phyloP scores from a whole-genome alignment of 2,113 vertebrate species.

The Camelus bactrianus region DNA sequence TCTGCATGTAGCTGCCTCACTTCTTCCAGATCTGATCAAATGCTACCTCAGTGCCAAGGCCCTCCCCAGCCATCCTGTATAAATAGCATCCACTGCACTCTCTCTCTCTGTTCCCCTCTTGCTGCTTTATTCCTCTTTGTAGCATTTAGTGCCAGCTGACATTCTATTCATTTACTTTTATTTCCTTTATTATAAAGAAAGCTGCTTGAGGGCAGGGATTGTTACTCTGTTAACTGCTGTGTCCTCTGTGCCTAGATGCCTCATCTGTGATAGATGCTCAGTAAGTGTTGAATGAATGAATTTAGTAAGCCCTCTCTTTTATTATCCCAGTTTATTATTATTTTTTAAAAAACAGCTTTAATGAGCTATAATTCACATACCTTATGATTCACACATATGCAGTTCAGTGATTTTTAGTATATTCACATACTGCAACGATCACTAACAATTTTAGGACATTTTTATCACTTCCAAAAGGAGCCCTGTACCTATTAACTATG shows the following conservation, averaged over 20 bases:
- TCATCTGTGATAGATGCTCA: neutral
- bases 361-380: neutral
- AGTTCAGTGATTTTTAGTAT: no score
- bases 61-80: neutral
- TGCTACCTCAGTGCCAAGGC: neutral
- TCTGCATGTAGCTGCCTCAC: neutral
- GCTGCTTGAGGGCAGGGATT: neutral
- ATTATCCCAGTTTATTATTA: neutral
- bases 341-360: neutral
- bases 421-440: no score
- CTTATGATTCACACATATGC: no score
- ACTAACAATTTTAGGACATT: no score
- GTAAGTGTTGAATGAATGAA: neutral
- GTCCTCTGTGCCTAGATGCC: neutral
- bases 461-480: no score
- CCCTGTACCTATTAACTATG: neutral
- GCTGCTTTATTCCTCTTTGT: neutral
- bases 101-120: neutral
- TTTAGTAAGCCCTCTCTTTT: neutral
- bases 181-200: neutral
- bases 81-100: neutral
- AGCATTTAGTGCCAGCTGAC: neutral
- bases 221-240: neutral
- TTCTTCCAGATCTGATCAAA: neutral
- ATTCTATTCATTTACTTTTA: neutral